phyloP scores from a whole-genome alignment of 2,113 vertebrate genomes.

The Siniperca knerii region DNA sequence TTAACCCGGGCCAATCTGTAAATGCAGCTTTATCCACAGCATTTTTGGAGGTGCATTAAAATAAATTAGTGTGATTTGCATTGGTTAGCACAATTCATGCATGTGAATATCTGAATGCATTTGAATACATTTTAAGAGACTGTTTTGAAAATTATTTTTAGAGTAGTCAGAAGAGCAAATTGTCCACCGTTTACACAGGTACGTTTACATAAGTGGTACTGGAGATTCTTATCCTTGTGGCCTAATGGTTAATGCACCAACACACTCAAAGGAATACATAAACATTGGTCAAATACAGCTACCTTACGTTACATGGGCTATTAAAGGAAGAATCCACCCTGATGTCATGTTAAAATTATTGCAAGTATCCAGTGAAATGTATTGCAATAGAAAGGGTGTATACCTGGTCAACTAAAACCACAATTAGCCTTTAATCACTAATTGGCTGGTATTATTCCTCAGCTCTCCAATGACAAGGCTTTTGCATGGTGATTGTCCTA shows the following conservation, averaged over 20 bases:
- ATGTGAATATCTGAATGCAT: not conserved
- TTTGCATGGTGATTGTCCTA: not conserved
- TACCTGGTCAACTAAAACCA: slow-evolving; percentile 1
- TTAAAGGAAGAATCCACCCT: not conserved
- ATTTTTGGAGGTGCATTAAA: not conserved
- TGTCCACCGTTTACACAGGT: not conserved
- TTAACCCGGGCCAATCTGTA: not conserved
- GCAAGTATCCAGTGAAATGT: not conserved
- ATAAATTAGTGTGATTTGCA: not conserved
- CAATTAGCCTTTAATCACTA: slow-evolving; percentile 9
- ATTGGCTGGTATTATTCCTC: slow-evolving; percentile 6
- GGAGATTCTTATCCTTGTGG: not conserved
- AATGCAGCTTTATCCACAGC: not conserved
- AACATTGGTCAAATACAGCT: not conserved
- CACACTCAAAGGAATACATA: not conserved
- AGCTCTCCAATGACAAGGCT: slow-evolving; percentile 1
- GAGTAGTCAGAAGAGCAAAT: not conserved
- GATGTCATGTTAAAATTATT: slow-evolving; percentile 4
- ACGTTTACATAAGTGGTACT: not conserved
- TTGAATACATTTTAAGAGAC: not conserved
- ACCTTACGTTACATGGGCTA: not conserved
- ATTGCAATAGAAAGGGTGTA: not conserved
- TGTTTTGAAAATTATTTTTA: not conserved
- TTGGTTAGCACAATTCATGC: not conserved
- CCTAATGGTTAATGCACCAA: not conserved